Evolutionary conservation across 2,888 invertebrate species (phyloP).

Genomic region (Amorpha juglandis): DNA sequence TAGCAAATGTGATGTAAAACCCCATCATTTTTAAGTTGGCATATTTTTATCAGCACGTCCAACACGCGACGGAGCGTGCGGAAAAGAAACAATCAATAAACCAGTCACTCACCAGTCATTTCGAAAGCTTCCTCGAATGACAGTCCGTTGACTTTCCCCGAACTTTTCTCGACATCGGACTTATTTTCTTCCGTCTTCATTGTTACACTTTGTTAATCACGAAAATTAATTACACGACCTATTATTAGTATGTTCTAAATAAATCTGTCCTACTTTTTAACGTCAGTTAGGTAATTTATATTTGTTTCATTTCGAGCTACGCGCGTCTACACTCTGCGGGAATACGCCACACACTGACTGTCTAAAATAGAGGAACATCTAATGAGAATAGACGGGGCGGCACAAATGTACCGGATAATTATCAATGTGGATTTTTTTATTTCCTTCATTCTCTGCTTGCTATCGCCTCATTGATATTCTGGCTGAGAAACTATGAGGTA

Average conservation of each 20-base stretch:
- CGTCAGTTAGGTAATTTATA: not conserved
- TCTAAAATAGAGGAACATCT: not conserved
- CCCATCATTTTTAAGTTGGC: too few relatives aligned
- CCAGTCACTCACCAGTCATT: conserved; percentile 62
- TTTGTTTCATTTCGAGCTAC: not conserved
- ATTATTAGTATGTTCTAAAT: too few relatives aligned
- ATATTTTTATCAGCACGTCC: too few relatives aligned
- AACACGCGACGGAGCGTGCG: too few relatives aligned
- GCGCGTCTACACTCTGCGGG: conserved; percentile 1
- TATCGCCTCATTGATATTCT: too few relatives aligned
- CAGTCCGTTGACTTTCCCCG: conserved; percentile 53
- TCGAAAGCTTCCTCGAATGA: conserved; percentile 77
- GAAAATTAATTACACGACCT: not conserved
- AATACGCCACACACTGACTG: not conserved
- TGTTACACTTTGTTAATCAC: not conserved
- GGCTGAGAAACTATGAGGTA: too few relatives aligned
- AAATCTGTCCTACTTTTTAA: not conserved
- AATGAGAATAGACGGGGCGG: not conserved
- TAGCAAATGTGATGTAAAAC: too few relatives aligned
- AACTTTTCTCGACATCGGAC: conserved; percentile 51
- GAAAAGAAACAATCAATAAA: too few relatives aligned
- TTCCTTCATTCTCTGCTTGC: too few relatives aligned
- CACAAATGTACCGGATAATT: not conserved
- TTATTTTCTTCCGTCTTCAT: conserved; percentile 24
- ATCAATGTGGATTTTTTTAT: not conserved